phyloP scores from a whole-genome alignment of 2,888 invertebrate species.

The Shargacucullia verbasci region DNA sequence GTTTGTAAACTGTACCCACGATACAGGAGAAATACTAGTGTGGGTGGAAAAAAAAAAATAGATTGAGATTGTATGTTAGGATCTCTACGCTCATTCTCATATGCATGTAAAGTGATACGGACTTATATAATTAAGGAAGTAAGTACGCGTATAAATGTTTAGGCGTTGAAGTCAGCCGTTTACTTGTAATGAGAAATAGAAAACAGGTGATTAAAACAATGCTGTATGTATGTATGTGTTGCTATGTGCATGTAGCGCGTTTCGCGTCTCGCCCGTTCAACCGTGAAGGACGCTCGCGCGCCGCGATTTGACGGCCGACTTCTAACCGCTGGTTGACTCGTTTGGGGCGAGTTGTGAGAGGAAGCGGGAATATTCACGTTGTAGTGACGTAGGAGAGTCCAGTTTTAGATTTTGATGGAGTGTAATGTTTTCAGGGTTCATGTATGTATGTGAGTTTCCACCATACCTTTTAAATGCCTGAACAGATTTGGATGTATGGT shows the following conservation, averaged over 20 bases:
- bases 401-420: too few relatives aligned
- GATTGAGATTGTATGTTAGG: slow-evolving; percentile 19
- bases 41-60: too few relatives aligned
- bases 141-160: slow-evolving; percentile 41
- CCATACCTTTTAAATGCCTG: too few relatives aligned
- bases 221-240: slow-evolving; percentile 49
- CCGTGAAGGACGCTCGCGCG: slow-evolving; percentile 82
- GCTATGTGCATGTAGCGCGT: slow-evolving; percentile 65
- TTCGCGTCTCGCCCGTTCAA: slow-evolving; percentile 71
- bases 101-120: slow-evolving; percentile 32
- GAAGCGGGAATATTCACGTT: slow-evolving; percentile 26
- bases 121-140: slow-evolving; percentile 50
- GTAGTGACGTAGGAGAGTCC: too few relatives aligned
- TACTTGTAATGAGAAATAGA: slow-evolving; percentile 48
- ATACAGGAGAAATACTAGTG: too few relatives aligned
- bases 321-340: slow-evolving; percentile 69
- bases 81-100: slow-evolving; percentile 23
- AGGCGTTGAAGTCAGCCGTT: slow-evolving; percentile 45
- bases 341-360: slow-evolving; percentile 52
- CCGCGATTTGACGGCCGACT: slow-evolving; percentile 82
- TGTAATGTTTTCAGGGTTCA: too few relatives aligned
- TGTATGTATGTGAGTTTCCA: too few relatives aligned
- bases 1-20: too few relatives aligned
- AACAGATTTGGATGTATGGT: too few relatives aligned
- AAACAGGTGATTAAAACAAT: slow-evolving; percentile 52